Conservation (phyloP, 2,113 vertebrate species). For the Phylloscopus whistleri region DNA sequence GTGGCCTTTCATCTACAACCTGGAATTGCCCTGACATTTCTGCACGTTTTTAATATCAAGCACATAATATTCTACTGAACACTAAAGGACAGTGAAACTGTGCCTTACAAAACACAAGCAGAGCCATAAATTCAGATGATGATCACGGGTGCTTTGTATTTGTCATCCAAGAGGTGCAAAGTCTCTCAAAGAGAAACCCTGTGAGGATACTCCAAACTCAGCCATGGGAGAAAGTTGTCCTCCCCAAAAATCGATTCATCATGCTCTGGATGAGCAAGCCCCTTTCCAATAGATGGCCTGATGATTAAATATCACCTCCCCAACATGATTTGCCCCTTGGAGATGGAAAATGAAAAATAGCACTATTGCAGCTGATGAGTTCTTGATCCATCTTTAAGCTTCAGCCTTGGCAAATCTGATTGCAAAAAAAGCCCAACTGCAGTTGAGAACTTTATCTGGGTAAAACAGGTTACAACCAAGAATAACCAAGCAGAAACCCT, state of each 20-base stretch:
- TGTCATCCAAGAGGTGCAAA: background rate
- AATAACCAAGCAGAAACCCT: background rate
- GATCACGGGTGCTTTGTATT: background rate
- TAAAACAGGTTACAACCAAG: background rate
- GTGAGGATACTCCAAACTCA: background rate
- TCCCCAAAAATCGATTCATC: background rate
- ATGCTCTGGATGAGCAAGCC: background rate
- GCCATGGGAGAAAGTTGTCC: background rate
- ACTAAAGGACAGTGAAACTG: background rate
- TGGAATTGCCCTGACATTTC: background rate
- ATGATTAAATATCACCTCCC: background rate
- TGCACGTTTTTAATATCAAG: background rate
- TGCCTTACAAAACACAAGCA: background rate
- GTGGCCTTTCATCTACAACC: background rate
- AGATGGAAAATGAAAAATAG: background rate
- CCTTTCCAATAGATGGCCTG: background rate
- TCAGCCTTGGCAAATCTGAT: background rate
- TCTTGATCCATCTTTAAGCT: background rate
- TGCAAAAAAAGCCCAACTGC: background rate
- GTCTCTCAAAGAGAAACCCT: background rate
- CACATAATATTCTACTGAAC: background rate
- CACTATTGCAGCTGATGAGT: background rate
- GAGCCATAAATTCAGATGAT: background rate
- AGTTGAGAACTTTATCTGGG: background rate
- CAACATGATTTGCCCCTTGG: background rate